Base-by-base conservation (phyloP, 2,888 invertebrate genomes). In the Acrobasis consociella region DNA sequence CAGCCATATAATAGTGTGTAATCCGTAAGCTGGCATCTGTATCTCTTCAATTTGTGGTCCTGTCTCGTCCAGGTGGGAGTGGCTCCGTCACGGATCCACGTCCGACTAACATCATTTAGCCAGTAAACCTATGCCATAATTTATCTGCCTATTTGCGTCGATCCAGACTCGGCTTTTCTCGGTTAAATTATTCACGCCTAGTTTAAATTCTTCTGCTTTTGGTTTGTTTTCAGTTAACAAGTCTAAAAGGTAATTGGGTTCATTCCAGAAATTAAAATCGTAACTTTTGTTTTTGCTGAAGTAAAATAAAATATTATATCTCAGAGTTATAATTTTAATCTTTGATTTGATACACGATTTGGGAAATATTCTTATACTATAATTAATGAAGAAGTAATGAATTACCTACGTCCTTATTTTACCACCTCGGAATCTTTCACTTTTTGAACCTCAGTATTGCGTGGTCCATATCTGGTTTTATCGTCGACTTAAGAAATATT, bases 21-120 rank as follows among this genome's bases (percentile, higher is more conserved):
- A 31, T 5, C 31, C 31, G 31, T 31, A 31, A 7, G 46, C 46
- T 11, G 5, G 42, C n/a, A 46, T n/a, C 11, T 5, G 5, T n/a
- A 10, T n/a, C 46, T 46, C 11, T 46, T n/a, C 5, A 46, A 46
- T 46, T 46, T 46, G 46, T 46, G 83, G 86, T 83, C 86, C 85
- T 87, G 87, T 85, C 83, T 81, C 75, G 72, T 73, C 67, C 71
- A 70, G 68, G 75, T 78, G 78, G 86, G 83, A 80, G 82, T 78
- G 81, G 81, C 75, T 78, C 79, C 68, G 76, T 82, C 80, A 80
- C 81, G 80, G 81, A 78, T 76, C 77, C 74, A 70, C 79, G 79
- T 72, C 83, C 81, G 80, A 83, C 80, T 85, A 76, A 82, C 82
- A 83, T 83, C 77, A 76, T 83, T 87, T 78, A 77, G 69, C 75